Base-by-base conservation (phyloP, 37 sponge, comb jelly and placozoan genomes). In the Cladorhizidae sp. region DNA sequence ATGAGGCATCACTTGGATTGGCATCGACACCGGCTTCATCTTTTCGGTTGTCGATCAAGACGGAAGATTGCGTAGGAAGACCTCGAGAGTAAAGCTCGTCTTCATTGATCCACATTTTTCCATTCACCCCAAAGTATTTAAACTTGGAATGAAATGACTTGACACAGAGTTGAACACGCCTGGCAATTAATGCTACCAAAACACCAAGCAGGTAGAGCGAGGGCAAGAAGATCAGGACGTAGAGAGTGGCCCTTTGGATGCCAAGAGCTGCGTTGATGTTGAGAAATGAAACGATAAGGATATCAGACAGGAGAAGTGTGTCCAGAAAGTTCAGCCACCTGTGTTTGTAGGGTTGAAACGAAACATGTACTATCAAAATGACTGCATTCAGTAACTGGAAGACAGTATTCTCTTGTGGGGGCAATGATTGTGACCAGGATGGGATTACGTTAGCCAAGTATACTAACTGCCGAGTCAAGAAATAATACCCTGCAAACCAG, bases 401-500 rank as follows among this genome's bases (percentile, higher is more conserved):
- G 38, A 12, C 5, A 9, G 9, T 45, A 45, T 45, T 45, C 49
- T 45, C 9, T 45, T 45, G 49, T 12, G 39, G 68, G 15, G 36
- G 31, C 20, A 67, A 37, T 9, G 68, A 32, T 37, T 32, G 3
- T 18, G 15, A 3, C 12, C 6, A 3, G 5, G 28, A 59, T 71
- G 45, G 45, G 14, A 71, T 41, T 11, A 41, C 26, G 8, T 58
- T 40, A 31, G 76, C 38, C 29, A 85, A 42, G 51, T 51, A 78
- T 70, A 85, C 68, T 33, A 85, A 14, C 41, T 85, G 79, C 7
- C 78, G 58, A 45, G 37, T 29, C 31, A 56, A n/a, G 49, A 85
- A 58, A 64, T 85, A 85, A 37, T 43, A 85, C 26, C 86, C 86
- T 17, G 86, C 78, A 85, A 85, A 85, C 58, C 72, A 72, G 28